phyloP scores from a whole-genome alignment of 2,888 invertebrate species.

The Argyresthia goedartella region DNA sequence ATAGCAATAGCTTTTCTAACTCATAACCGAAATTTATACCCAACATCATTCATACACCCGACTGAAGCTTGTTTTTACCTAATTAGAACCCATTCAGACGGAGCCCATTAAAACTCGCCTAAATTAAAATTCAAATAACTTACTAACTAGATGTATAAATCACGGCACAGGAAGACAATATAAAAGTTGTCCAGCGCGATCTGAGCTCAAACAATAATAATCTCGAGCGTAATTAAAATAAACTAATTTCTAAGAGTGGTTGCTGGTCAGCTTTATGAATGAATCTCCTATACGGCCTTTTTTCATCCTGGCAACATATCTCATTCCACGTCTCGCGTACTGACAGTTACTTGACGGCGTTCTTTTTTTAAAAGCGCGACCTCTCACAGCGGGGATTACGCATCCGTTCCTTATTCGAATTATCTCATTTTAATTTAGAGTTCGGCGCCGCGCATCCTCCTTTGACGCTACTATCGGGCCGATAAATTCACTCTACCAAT shows the following conservation, averaged over 20 bases:
- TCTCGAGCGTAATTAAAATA: slow-evolving; percentile 68
- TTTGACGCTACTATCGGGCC: slow-evolving; percentile 14
- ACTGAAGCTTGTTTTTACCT: slow-evolving; percentile 59
- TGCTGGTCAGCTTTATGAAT: slow-evolving; percentile 54
- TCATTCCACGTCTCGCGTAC: slow-evolving; percentile 52
- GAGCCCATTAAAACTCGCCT: slow-evolving; percentile 66
- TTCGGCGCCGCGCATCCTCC: slow-evolving; percentile 19
- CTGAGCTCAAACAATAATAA: slow-evolving; percentile 47
- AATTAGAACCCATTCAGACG: slow-evolving; percentile 68
- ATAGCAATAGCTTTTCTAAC: slow-evolving; percentile 36
- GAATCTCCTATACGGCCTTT: slow-evolving; percentile 37
- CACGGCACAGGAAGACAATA: slow-evolving; percentile 61
- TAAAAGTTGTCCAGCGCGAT: slow-evolving; percentile 61
- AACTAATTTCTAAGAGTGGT: slow-evolving; percentile 57
- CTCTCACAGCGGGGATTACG: slow-evolving; percentile 52
- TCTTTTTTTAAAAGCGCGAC: slow-evolving; percentile 55
- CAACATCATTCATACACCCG: slow-evolving; percentile 56
- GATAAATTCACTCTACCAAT: slow-evolving; percentile 23
- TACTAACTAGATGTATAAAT: slow-evolving; percentile 70
- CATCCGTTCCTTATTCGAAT: slow-evolving; percentile 58
- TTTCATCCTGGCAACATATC: slow-evolving; percentile 55
- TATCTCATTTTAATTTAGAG: slow-evolving; percentile 60
- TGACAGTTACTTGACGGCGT: slow-evolving; percentile 61
- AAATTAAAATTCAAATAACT: slow-evolving; percentile 70
- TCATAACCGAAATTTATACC: slow-evolving; percentile 61